A percentile compares a stretch with the other conserved stretches of the same genome.
Evolutionary conservation across 2,888 invertebrate genomes (phyloP).

Genomic region (Orthosia gothica): DNA sequence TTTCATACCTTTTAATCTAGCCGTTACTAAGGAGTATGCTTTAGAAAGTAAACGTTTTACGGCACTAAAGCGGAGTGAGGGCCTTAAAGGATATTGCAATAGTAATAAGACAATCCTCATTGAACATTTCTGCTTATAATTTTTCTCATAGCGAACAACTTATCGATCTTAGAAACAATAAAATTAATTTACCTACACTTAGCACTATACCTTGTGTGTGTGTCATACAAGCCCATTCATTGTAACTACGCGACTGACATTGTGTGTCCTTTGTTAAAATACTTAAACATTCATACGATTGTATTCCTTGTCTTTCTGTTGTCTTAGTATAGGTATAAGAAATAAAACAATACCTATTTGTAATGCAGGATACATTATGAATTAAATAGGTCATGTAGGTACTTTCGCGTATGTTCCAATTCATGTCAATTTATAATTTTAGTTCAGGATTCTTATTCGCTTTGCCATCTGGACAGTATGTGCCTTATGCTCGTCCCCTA

Average conservation of each 20-base stretch:
- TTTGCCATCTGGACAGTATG: too few species aligned
- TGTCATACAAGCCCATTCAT: slow-evolving; percentile 15
- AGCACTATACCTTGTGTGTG: slow-evolving; percentile 23
- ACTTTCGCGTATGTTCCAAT: background rate
- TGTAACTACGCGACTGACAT: slow-evolving; percentile 18
- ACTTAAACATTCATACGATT: slow-evolving; percentile 21
- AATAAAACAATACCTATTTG: background rate
- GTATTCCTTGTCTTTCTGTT: slow-evolving; percentile 37
- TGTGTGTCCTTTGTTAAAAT: slow-evolving; percentile 36
- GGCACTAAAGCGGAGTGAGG: too few species aligned
- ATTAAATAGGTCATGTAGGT: background rate
- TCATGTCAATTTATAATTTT: background rate
- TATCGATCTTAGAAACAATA: slow-evolving; percentile 6
- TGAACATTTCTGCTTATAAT: background rate
- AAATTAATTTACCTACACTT: slow-evolving; percentile 14
- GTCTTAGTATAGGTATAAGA: slow-evolving; percentile 3
- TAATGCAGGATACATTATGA: background rate
- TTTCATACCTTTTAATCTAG: too few species aligned
- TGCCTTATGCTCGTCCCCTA: too few species aligned
- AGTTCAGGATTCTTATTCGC: too few species aligned
- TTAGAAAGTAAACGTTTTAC: too few species aligned
- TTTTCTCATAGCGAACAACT: background rate
- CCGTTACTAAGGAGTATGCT: too few species aligned
- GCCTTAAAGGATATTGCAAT: background rate
- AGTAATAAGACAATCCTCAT: background rate